These are phyloP conservation scores for Dasysyrphus albostriatus DNA, from an alignment of 2,888 invertebrate genomes.

Conservation along the genomic window DNA sequence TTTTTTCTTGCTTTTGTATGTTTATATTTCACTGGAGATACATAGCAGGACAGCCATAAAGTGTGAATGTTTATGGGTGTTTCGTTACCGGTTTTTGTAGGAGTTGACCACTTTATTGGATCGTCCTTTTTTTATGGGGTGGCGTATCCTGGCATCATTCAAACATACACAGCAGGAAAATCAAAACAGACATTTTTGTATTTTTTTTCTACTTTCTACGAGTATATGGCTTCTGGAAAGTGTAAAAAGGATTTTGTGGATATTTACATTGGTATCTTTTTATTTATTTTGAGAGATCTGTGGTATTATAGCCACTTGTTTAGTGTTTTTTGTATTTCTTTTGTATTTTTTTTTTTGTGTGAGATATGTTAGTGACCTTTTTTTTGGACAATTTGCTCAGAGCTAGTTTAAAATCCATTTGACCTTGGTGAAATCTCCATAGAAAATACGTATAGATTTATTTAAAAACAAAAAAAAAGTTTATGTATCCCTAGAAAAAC, in stretches of 20 bases:
- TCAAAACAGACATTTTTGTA: constrained; percentile 23
- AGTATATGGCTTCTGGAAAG: constrained; percentile 24
- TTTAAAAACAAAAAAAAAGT: too few relatives aligned
- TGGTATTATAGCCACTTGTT: constrained; percentile 41
- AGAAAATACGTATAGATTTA: background rate
- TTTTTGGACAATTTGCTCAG: background rate
- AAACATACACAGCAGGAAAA: constrained; percentile 7
- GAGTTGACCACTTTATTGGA: constrained; percentile 50
- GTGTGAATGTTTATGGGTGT: constrained; percentile 52
- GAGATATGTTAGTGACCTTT: background rate
- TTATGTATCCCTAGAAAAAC: too few relatives aligned
- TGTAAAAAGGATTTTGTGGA: constrained; percentile 61
- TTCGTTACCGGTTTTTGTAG: constrained; percentile 4
- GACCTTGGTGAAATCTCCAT: background rate
- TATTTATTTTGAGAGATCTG: constrained; percentile 45
- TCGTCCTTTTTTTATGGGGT: constrained; percentile 16
- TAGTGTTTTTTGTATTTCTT: constrained; percentile 27
- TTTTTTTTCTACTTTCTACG: constrained; percentile 36
- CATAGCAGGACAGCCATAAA: constrained; percentile 48
- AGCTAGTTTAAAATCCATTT: constrained; percentile 9
- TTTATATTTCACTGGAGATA: constrained; percentile 14
- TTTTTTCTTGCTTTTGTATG: background rate
- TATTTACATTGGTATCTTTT: constrained; percentile 46
- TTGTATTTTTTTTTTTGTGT: constrained; percentile 16
- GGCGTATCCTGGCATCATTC: background rate